Evolutionary conservation across 2,797 vertebrate species (phyloP).

Genomic region (Paedocypris micromegethes): DNA sequence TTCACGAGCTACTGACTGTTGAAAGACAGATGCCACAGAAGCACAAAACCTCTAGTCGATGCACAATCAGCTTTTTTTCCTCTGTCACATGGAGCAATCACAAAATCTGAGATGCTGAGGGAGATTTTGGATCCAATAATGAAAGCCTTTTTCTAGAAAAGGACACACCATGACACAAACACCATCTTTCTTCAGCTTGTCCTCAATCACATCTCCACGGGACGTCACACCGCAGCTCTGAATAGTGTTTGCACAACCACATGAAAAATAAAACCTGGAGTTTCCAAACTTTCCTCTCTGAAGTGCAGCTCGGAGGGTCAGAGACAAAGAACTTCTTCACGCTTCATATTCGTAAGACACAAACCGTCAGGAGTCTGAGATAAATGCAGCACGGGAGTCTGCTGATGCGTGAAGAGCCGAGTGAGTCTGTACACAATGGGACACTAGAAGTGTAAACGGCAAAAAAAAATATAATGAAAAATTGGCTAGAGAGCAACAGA

Average conservation of each 20-base stretch:
- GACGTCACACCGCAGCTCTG: not conserved
- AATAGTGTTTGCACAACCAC: not conserved
- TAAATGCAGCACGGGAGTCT: not conserved
- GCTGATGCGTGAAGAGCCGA: not conserved
- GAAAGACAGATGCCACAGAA: not conserved
- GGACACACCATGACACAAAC: conserved; percentile 6
- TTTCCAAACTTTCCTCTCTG: conserved; percentile 9
- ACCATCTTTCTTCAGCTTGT: not conserved
- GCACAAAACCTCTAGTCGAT: not conserved
- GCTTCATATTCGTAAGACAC: conserved; percentile 9
- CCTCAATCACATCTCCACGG: conserved; percentile 4
- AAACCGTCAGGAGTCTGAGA: not conserved
- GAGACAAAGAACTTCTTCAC: not conserved
- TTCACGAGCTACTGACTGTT: not conserved
- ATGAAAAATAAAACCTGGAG: conserved; percentile 7
- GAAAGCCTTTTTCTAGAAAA: conserved; percentile 3
- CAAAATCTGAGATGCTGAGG: not conserved
- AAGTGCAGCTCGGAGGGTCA: conserved; percentile 17
- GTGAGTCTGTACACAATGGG: not conserved
- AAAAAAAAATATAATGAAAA: not conserved
- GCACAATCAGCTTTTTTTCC: conserved; percentile 1
- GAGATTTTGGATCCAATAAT: conserved; percentile 13
- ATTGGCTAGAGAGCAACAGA: not conserved
- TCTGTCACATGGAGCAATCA: not conserved
- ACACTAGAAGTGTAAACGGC: not conserved